Conservation (phyloP, 2,113 vertebrate species). For the Hyaena hyaena region DNA sequence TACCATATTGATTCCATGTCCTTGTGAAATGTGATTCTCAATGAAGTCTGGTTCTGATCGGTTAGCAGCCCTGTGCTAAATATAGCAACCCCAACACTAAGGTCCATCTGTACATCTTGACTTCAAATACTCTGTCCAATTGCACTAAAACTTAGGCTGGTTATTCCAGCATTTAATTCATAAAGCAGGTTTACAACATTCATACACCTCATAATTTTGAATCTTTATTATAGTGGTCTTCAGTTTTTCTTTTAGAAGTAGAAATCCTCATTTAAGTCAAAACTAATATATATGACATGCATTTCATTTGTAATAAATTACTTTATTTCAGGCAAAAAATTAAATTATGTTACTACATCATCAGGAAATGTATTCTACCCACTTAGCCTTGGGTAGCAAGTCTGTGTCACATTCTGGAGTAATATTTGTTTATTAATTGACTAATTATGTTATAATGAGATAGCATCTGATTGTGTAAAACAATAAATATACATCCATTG, state of each 20-base stretch:
- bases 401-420: neutral
- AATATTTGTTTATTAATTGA: neutral
- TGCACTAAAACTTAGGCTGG: fast-evolving
- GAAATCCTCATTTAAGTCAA: neutral
- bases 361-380: neutral
- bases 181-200: neutral
- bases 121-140: neutral
- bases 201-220: neutral
- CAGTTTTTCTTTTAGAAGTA: constrained; percentile 9
- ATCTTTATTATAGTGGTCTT: neutral
- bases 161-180: neutral
- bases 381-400: neutral
- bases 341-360: neutral
- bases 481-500: neutral
- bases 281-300: fast-evolving
- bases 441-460: neutral
- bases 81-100: fast-evolving
- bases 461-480: neutral
- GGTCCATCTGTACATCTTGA: neutral
- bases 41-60: neutral
- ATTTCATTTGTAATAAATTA: constrained; percentile 30
- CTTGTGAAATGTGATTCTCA: neutral
- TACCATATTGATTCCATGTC: neutral
- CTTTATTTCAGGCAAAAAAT: neutral
- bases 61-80: neutral